phyloP scores from a whole-genome alignment of 2,113 vertebrate genomes.

The Galbula dea region DNA sequence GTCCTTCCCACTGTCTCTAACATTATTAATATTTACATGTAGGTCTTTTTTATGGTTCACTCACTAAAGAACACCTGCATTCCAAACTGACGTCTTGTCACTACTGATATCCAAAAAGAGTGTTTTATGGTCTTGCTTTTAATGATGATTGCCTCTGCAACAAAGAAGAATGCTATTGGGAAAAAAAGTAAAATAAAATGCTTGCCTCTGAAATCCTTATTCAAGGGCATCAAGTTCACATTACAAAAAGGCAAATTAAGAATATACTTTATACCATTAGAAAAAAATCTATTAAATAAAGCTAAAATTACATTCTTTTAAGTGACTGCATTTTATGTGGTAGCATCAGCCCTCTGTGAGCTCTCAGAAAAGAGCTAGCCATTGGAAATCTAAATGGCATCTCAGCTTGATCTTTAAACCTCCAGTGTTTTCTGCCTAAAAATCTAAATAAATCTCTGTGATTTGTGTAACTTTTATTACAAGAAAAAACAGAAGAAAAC shows the following conservation, averaged over 20 bases:
- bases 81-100: not conserved
- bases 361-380: not conserved
- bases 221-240: not conserved
- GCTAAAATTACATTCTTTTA: not conserved
- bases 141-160: not conserved
- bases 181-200: not conserved
- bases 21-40: not conserved
- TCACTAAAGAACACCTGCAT: not conserved
- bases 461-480: not conserved
- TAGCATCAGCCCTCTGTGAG: not conserved
- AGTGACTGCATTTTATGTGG: not conserved
- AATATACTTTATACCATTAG: not conserved
- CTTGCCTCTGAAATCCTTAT: not conserved
- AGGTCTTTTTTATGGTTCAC: not conserved
- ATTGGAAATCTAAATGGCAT: not conserved
- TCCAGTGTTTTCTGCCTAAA: not conserved
- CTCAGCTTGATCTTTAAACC: not conserved
- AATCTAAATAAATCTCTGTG: not conserved
- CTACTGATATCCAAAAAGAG: not conserved
- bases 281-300: constrained; percentile 9
- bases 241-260: not conserved
- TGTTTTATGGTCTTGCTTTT: not conserved
- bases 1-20: not conserved
- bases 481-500: not conserved
- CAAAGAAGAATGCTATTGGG: not conserved